Base-by-base conservation (phyloP, 2,797 vertebrate genomes). In the Cetoscarus ocellatus region DNA sequence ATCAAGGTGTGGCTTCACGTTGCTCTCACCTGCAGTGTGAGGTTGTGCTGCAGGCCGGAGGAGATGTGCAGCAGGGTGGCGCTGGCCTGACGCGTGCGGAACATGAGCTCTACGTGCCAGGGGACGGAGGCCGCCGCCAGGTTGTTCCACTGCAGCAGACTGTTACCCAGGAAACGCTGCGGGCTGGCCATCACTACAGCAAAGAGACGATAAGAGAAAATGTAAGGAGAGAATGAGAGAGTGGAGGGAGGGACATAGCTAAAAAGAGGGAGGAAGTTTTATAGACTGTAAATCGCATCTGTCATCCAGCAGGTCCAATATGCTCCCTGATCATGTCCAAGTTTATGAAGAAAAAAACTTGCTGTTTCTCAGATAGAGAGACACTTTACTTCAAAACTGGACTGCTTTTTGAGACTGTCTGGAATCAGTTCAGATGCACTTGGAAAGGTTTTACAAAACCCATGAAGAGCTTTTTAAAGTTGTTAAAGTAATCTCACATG, bases 61-160 rank as follows among this genome's bases (percentile, higher is more conserved):
- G 92, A 89, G 1, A 95, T 94, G 79, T 92, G 92, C 52, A 98
- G 85, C 74, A 98, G 93, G 0, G 95, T 82, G 1, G 95, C 94
- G 0, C 67, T 85, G 50, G 94, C 88, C 86, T 97, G 96, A 6
- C 96, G 95, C 0, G 97, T 97, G 59, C 97, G 97, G 76, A 98
- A 96, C 97, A 98, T 97, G 72, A 99, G 91, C 86, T 95, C 96
- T 13, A 97, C 79, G 19, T 95, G 93, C 96, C 97, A 97, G 67
- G 96, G 96, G 77, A 95, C 85, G 0, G 93, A 92, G 60, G 96
- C 86, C 39, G 92, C 90, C 0, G 91, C 94, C 87, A 96, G 88
- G 86, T 96, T 94, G 3, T 84, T 93, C 97, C 97, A 99, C 70
- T 89, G 91, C 88, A 97, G 77, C 47, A 95, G 51, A 80, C 97